A percentile compares a stretch with the other conserved stretches of the same genome.
Conservation (phyloP, 2,888 invertebrate species). For the Archips crataeganus region DNA sequence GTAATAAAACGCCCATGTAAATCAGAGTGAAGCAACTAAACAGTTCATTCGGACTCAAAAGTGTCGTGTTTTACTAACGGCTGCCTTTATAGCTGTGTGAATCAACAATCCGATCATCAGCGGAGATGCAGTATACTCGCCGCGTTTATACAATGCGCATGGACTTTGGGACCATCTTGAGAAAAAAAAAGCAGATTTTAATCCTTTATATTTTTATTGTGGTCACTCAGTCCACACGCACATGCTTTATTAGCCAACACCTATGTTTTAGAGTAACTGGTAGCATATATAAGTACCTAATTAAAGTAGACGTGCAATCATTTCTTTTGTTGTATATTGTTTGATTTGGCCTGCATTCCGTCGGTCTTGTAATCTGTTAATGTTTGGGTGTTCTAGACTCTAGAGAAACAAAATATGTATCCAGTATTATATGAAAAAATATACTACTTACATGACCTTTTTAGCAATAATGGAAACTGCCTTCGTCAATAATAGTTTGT, state of each 20-base stretch:
- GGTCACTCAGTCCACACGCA: background rate
- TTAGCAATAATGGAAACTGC: conserved; percentile 2
- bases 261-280: conserved; percentile 11
- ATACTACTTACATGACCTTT: background rate
- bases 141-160: background rate
- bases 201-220: background rate
- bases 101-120: background rate
- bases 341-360: conserved; percentile 6
- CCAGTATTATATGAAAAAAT: background rate
- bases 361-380: background rate
- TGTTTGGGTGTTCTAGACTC: background rate
- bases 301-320: conserved; percentile 6
- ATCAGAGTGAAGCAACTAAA: no score
- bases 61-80: background rate
- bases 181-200: no score
- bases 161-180: background rate
- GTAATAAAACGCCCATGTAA: no score
- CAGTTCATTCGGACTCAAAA: no score
- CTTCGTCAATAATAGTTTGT: background rate
- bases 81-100: background rate
- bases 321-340: background rate
- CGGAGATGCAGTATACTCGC: background rate
- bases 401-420: background rate
- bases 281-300: background rate
- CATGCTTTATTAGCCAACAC: background rate